Evolutionary conservation across 2,797 vertebrate species (phyloP).

Genomic region (Phataginus tricuspis): DNA sequence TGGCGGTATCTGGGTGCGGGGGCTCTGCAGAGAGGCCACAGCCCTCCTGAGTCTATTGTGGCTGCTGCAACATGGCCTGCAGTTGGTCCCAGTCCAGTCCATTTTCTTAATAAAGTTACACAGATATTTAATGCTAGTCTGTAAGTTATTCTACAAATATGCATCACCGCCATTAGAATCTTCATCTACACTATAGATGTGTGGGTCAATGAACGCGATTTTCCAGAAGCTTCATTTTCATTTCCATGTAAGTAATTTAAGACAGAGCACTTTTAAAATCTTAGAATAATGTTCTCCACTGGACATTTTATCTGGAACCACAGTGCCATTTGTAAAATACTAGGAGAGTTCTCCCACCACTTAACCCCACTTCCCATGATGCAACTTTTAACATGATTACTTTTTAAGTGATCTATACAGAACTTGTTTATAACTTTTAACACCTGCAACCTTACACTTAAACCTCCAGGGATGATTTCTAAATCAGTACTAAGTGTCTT

Average conservation of each 20-base stretch:
- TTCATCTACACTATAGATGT: neutral
- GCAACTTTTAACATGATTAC: neutral
- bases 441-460: neutral
- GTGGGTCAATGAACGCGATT: neutral
- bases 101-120: neutral
- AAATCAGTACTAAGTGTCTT: neutral
- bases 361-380: neutral
- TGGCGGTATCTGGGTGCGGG: neutral
- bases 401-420: neutral
- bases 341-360: neutral
- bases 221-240: slow-evolving; percentile 1
- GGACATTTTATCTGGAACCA: neutral
- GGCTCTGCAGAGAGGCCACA: neutral
- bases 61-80: neutral
- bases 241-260: neutral
- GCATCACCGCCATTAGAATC: neutral
- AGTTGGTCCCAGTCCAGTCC: neutral
- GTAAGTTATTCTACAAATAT: neutral
- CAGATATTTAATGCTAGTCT: neutral
- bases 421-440: neutral
- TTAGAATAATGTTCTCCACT: neutral
- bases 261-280: neutral
- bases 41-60: neutral
- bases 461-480: neutral
- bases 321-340: neutral